Evolutionary conservation across 2,888 invertebrate genomes (phyloP), one percentile per base, ranked within the genome.

Genomic region (Scotopteryx bipunctaria): DNA sequence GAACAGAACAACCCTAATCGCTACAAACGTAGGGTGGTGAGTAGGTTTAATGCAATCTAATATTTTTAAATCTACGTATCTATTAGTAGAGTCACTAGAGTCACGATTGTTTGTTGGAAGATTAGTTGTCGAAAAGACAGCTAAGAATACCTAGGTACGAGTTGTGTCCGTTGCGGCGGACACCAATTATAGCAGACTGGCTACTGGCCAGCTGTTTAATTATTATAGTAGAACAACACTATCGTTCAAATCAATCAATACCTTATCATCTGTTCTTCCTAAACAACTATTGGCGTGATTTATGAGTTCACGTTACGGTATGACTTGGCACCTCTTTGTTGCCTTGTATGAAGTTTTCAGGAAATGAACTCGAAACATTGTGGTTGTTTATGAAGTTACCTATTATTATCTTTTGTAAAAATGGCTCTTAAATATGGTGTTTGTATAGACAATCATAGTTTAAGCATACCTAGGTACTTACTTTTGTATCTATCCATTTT

Each of bases 131-230:
- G 88, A 89, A 82, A 72, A 69, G 64, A 57, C 81, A 80, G 89
- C 93, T 94, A 94, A 93, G 92, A 94, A 94, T 94, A 94, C 92
- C 91, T n/a, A n/a, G n/a, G n/a, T n/a, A n/a, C n/a, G n/a, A 86
- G 76, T 77, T 83, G 86, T 89, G 87, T 91, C 91, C 91, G 78
- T 73, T 80, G 75, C 91, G 88, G 89, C 91, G 92, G 95, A 94
- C 94, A 93, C 95, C 95, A 95, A 95, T 95, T 95, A 95, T 95
- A 95, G 95, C 92, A 93, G 92, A 93, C 94, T 95, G 95, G 95
- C 94, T 79, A 60, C 67, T 57, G 89, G 95, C 95, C 95, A 95
- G 92, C 71, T 67, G 81, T 69, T 83, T 84, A 88, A 86, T 67
- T 67, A 69, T 67, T 73, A 69, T 68, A 75, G 76, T 73, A 82